Evolutionary conservation across 2,888 invertebrate species (phyloP).

Genomic region (Masnerella sp.): DNA sequence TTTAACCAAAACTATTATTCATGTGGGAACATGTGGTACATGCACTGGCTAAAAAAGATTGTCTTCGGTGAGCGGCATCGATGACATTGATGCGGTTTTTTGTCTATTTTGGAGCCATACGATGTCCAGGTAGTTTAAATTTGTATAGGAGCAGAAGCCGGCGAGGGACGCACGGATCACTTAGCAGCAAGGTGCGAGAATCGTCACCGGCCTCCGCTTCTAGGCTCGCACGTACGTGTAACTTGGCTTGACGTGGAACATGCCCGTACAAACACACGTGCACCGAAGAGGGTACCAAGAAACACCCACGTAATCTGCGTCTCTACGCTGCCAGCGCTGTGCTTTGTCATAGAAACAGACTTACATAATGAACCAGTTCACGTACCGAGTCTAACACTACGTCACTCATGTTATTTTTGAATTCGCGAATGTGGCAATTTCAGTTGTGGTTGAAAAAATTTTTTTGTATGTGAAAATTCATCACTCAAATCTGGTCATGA

Average conservation of each 20-base stretch:
- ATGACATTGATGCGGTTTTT: slow-evolving; percentile 42
- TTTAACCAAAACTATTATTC: too few relatives aligned
- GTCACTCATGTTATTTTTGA: slow-evolving; percentile 32
- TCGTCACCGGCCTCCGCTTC: slow-evolving; percentile 77
- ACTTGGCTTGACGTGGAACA: slow-evolving; percentile 60
- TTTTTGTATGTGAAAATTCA: too few relatives aligned
- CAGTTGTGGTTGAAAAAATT: too few relatives aligned
- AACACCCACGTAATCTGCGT: slow-evolving; percentile 54
- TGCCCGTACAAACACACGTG: slow-evolving; percentile 61
- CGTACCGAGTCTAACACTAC: slow-evolving; percentile 23
- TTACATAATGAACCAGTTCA: slow-evolving; percentile 68
- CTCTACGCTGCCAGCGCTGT: slow-evolving; percentile 50
- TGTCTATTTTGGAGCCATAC: slow-evolving; percentile 51
- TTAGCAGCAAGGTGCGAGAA: slow-evolving; percentile 77
- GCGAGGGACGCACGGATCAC: slow-evolving; percentile 74
- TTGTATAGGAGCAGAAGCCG: slow-evolving; percentile 77
- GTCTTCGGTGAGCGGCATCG: too few relatives aligned
- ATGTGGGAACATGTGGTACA: too few relatives aligned
- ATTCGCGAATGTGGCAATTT: too few relatives aligned
- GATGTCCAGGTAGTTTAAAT: slow-evolving; percentile 73
- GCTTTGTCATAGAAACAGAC: slow-evolving; percentile 63
- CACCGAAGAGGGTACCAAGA: slow-evolving; percentile 45
- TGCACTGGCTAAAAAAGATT: too few relatives aligned
- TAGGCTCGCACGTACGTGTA: slow-evolving; percentile 70
- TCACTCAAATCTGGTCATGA: too few relatives aligned